phyloP scores from a whole-genome alignment of 2,888 invertebrate genomes.

The Alviniconcha strummeri region DNA sequence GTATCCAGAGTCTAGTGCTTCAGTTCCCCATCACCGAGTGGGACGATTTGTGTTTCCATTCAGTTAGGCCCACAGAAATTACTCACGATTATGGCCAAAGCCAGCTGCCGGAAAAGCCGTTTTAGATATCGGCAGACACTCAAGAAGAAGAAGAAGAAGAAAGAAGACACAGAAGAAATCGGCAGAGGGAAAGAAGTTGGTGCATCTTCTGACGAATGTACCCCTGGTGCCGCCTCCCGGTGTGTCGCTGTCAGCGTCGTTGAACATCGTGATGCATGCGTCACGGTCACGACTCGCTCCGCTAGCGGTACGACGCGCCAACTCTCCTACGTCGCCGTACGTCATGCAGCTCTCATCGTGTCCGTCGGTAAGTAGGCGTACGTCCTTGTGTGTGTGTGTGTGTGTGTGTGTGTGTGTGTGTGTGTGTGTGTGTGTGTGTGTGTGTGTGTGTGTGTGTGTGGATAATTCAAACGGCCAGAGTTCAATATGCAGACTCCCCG shows the following conservation, averaged over 20 bases:
- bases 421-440: neutral
- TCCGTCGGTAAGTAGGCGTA: neutral
- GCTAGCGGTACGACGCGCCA: neutral
- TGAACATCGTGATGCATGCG: neutral
- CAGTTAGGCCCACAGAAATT: neutral
- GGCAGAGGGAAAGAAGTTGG: neutral
- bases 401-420: too few species aligned
- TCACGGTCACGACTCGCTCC: neutral
- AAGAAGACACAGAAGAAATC: neutral
- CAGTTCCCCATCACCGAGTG: neutral
- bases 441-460: too few species aligned
- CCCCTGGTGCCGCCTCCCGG: too few species aligned
- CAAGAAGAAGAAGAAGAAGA: neutral
- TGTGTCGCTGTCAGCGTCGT: neutral
- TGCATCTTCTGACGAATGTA: too few species aligned
- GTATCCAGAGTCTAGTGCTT: neutral
- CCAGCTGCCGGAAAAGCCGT: neutral
- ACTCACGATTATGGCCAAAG: neutral
- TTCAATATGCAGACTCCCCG: too few species aligned
- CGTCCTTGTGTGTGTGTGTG: too few species aligned
- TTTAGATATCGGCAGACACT: neutral
- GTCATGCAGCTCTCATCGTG: neutral
- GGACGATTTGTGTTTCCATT: too few species aligned
- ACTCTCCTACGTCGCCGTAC: neutral
- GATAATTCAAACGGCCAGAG: neutral